These are phyloP conservation scores for Chrysaora quinquecirrha DNA, from an alignment of 30 jellyfish, hydroid and myxozoan genomes.

Conservation along the genomic window DNA sequence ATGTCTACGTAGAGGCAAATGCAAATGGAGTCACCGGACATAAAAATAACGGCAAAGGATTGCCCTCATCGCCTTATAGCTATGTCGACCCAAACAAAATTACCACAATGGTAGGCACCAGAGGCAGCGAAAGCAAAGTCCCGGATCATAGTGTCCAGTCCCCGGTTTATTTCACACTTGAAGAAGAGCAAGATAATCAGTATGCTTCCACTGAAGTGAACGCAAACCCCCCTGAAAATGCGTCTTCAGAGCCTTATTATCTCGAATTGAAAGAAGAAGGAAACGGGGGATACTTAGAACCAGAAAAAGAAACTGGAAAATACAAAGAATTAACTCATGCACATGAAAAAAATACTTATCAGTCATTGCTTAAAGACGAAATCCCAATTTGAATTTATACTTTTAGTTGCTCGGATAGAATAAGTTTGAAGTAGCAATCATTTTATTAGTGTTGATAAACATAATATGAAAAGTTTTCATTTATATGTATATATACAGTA, in stretches of 20 bases:
- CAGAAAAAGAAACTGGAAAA: not conserved
- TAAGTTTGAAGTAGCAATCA: too few relatives aligned
- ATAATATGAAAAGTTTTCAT: too few relatives aligned
- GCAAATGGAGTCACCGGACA: not conserved
- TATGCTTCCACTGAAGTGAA: not conserved
- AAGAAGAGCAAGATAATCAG: not conserved
- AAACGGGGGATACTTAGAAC: not conserved
- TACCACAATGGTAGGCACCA: not conserved
- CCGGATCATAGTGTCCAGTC: not conserved
- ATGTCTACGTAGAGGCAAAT: not conserved
- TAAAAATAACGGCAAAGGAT: not conserved
- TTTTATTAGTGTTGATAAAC: too few relatives aligned
- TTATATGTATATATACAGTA: too few relatives aligned
- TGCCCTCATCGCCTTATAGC: not conserved
- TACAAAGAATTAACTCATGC: not conserved
- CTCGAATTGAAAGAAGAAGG: not conserved
- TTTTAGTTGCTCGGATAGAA: too few relatives aligned
- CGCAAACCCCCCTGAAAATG: not conserved
- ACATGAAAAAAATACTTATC: not conserved
- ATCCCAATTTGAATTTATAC: not conserved
- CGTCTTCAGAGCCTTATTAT: not conserved
- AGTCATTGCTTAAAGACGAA: not conserved
- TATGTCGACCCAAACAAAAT: constrained; percentile 5
- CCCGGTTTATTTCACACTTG: not conserved
- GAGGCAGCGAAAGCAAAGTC: not conserved